Percentiles rank a stretch among this genome's conserved stretches.
These are phyloP conservation scores for Procapra przewalskii DNA, from an alignment of 2,113 vertebrate species.

Conservation along the genomic window DNA sequence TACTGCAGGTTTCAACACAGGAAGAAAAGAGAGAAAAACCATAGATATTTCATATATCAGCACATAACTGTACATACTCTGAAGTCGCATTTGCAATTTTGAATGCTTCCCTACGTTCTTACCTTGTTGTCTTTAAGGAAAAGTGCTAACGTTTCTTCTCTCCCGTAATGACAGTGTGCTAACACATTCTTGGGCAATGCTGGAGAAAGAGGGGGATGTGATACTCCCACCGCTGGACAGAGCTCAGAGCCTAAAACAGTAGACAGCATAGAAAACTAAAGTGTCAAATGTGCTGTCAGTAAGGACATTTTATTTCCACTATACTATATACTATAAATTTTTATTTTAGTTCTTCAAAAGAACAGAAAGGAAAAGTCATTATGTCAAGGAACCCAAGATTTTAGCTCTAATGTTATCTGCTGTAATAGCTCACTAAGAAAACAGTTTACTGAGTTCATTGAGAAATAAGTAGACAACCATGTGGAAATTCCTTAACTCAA, in stretches of 20 bases:
- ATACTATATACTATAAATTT: background rate
- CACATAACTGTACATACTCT: background rate
- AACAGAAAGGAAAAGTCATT: background rate
- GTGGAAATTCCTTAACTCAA: background rate
- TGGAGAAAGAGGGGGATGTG: slow-evolving; percentile 96
- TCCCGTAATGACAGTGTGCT: slow-evolving; percentile 98
- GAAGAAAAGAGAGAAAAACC: background rate
- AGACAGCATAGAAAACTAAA: background rate
- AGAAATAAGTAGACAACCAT: background rate
- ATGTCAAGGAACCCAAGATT: background rate
- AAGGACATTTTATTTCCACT: background rate
- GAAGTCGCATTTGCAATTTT: background rate
- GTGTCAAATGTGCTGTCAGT: background rate
- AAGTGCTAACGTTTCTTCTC: slow-evolving; percentile 99
- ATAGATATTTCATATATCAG: background rate
- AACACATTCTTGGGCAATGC: slow-evolving; percentile 99
- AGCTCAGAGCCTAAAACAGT: slow-evolving; percentile 90
- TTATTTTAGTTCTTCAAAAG: background rate
- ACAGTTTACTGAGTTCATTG: background rate
- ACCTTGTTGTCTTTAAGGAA: slow-evolving; percentile 99
- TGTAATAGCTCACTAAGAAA: background rate
- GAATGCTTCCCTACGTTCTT: slow-evolving; percentile 46
- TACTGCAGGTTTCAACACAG: background rate
- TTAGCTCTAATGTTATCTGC: background rate
- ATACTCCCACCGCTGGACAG: slow-evolving; percentile 93